Percentiles rank a stretch among this genome's conserved stretches.
Evolutionary conservation across 2,888 invertebrate genomes (phyloP).

Genomic region (Ochropleura leucogaster): DNA sequence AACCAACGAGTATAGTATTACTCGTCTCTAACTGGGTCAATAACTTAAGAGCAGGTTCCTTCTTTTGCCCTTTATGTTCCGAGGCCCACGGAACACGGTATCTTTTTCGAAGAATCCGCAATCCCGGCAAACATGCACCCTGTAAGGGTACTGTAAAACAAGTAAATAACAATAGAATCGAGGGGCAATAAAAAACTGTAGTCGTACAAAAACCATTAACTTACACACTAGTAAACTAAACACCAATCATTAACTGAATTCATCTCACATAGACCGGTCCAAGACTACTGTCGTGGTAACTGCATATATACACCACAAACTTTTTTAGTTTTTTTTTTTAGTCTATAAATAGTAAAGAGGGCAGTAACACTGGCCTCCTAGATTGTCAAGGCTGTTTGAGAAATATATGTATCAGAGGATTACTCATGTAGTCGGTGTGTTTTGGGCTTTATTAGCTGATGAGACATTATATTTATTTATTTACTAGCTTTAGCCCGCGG

Average conservation of each 20-base stretch:
- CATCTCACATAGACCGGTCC: constrained; percentile 65
- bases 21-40: no score
- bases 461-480: not conserved
- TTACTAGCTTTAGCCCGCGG: no score
- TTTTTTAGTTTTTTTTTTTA: constrained; percentile 54
- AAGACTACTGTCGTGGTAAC: constrained; percentile 63
- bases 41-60: no score
- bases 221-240: not conserved
- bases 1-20: no score
- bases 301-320: constrained; percentile 37
- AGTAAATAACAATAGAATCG: no score
- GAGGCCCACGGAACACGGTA: no score
- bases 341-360: constrained; percentile 68
- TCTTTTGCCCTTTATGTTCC: no score
- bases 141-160: no score
- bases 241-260: constrained; percentile 3
- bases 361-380: constrained; percentile 59
- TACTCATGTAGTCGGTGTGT: constrained; percentile 6
- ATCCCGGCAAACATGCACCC: no score
- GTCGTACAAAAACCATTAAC: no score
- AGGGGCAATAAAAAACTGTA: not conserved
- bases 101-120: no score
- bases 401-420: constrained; percentile 25
- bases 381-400: constrained; percentile 56
- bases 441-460: not conserved